A percentile compares a stretch with the other conserved stretches of the same genome.
Conservation (phyloP, 23 tunicate species). For the Styela clava region DNA sequence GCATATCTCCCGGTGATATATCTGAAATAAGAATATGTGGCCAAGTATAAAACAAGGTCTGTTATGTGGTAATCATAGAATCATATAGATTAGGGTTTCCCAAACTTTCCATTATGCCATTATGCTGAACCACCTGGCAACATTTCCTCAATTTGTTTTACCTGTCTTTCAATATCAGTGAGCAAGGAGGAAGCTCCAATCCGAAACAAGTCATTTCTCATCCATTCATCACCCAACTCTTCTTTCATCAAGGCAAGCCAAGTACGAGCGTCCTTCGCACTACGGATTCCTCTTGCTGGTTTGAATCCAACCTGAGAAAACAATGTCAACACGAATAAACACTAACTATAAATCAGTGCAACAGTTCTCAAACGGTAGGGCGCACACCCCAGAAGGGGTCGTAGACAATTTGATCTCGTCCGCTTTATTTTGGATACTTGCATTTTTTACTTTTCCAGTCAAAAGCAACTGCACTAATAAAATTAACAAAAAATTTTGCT, state of each 20-base stretch:
- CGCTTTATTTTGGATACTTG: no score
- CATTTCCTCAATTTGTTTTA: no score
- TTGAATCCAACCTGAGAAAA: conserved; percentile 78
- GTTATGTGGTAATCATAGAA: not conserved
- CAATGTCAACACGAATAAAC: not conserved
- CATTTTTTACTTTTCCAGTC: no score
- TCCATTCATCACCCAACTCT: conserved; percentile 97
- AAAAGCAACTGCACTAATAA: no score
- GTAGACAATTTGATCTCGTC: conserved; percentile 81
- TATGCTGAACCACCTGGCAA: no score
- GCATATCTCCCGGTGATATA: conserved; percentile 97
- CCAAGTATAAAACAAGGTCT: no score
- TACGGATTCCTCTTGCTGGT: conserved; percentile 97
- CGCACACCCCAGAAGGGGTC: no score
- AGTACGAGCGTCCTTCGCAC: conserved; percentile 84
- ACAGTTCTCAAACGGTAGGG: no score
- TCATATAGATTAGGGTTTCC: not conserved
- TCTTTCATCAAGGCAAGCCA: conserved; percentile 97
- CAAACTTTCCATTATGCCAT: no score
- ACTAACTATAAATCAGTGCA: no score
- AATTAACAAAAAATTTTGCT: no score
- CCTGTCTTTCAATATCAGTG: conserved; percentile 82
- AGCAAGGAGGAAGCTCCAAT: conserved; percentile 96
- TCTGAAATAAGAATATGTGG: conserved; percentile 28
- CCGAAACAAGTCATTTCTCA: conserved; percentile 68